Percentiles rank a stretch among this genome's conserved stretches.
phyloP scores from a whole-genome alignment of 2,888 invertebrate genomes.

The Amblyteles armatorius region DNA sequence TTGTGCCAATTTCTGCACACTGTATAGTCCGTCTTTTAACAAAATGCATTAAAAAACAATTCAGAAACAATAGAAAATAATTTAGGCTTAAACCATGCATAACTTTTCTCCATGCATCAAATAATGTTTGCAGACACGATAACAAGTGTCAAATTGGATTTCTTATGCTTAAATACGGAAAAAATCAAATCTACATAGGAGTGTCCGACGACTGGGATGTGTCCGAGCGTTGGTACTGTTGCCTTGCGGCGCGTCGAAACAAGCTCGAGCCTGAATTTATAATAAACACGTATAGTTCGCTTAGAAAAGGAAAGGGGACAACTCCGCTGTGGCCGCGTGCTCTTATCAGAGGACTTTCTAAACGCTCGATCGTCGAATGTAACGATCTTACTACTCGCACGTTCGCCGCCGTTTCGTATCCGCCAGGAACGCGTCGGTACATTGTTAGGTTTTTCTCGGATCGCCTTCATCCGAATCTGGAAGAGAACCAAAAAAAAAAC shows the following conservation, averaged over 20 bases:
- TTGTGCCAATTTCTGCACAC: too few species aligned
- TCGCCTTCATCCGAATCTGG: neutral
- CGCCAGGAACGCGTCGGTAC: neutral
- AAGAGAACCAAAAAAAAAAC: neutral
- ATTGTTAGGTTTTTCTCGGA: neutral
- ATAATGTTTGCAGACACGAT: too few species aligned
- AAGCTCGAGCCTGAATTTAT: conserved; percentile 12
- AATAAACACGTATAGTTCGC: neutral
- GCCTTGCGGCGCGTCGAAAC: neutral
- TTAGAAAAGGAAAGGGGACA: conserved; percentile 40
- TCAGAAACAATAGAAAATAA: too few species aligned
- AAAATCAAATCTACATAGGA: too few species aligned
- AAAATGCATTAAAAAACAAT: too few species aligned
- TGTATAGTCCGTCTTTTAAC: too few species aligned
- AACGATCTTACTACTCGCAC: conserved; percentile 3
- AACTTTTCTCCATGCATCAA: too few species aligned
- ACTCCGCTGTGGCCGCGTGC: conserved; percentile 40
- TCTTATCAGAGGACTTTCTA: conserved; percentile 64
- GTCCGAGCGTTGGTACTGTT: too few species aligned
- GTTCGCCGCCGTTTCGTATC: neutral
- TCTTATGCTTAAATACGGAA: too few species aligned
- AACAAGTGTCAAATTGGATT: too few species aligned
- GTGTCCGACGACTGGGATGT: too few species aligned
- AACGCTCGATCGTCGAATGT: conserved; percentile 43
- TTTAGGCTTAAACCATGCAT: too few species aligned